These are phyloP conservation scores for Narcine bancroftii DNA, from an alignment of 2,113 vertebrate species.

Conservation along the genomic window DNA sequence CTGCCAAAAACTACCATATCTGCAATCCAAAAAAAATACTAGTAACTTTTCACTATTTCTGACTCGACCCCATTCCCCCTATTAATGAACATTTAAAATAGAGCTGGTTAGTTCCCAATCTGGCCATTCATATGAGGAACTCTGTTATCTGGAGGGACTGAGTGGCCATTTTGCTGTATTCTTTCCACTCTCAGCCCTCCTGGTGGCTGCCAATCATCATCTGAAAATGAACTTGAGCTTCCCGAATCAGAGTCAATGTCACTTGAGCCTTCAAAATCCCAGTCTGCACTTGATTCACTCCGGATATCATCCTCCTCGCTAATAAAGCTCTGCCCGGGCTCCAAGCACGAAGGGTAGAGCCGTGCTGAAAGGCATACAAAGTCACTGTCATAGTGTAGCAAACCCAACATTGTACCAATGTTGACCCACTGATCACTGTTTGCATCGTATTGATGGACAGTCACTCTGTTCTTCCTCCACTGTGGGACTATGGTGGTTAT, in stretches of 20 bases:
- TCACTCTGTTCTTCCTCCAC: slow-evolving; percentile 74
- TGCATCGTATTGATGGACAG: slow-evolving; percentile 72
- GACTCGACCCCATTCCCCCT: background rate
- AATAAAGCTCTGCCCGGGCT: slow-evolving; percentile 70
- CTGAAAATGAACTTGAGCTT: slow-evolving; percentile 77
- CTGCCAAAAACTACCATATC: slow-evolving; percentile 31
- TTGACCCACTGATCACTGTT: slow-evolving; percentile 65
- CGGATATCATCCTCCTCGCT: slow-evolving; percentile 72
- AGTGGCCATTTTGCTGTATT: slow-evolving; percentile 31
- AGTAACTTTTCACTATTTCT: slow-evolving; percentile 9
- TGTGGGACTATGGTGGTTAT: slow-evolving; percentile 69
- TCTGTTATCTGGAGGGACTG: slow-evolving; percentile 13
- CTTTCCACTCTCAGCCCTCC: slow-evolving; percentile 31
- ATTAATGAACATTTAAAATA: background rate
- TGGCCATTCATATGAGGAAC: slow-evolving; percentile 24
- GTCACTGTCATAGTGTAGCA: slow-evolving; percentile 59
- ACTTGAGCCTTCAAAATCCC: slow-evolving; percentile 73
- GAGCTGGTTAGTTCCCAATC: background rate
- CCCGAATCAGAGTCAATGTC: slow-evolving; percentile 73
- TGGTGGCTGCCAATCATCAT: slow-evolving; percentile 58
- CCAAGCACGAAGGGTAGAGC: slow-evolving; percentile 68
- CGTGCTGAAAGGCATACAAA: slow-evolving; percentile 72
- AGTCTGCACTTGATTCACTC: slow-evolving; percentile 76
- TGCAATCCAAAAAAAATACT: slow-evolving; percentile 35
- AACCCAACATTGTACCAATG: slow-evolving; percentile 69